Conservation (phyloP, 2,888 invertebrate species). For the Protophormia terraenovae region DNA sequence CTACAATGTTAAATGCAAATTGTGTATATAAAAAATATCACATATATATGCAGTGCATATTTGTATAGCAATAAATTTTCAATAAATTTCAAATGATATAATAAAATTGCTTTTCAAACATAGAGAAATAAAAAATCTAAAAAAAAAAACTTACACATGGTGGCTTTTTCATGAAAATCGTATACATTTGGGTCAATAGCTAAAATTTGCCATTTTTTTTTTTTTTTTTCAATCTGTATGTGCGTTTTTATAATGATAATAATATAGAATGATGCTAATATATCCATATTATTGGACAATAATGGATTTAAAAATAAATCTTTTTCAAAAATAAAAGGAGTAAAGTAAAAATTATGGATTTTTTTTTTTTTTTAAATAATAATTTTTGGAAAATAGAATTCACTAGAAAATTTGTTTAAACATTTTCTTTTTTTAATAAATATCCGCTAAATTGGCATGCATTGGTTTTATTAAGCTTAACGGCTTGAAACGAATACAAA, state of each 20-base stretch:
- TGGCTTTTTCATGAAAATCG: constrained; percentile 39
- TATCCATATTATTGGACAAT: constrained; percentile 11
- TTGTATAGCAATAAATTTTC: constrained; percentile 55
- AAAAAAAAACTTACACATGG: constrained; percentile 53
- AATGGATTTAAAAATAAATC: constrained; percentile 59
- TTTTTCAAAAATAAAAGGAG: constrained; percentile 57
- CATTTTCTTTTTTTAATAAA: constrained; percentile 7
- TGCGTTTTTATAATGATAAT: constrained; percentile 38
- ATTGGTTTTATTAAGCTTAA: constrained; percentile 12
- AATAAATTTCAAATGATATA: constrained; percentile 64
- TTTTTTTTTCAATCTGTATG: constrained; percentile 6
- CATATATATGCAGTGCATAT: constrained; percentile 17
- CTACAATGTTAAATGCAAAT: constrained; percentile 53
- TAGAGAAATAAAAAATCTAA: constrained; percentile 10
- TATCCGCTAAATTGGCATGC: constrained; percentile 42
- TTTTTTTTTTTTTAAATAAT: neutral
- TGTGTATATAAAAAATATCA: constrained; percentile 16
- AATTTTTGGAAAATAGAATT: neutral
- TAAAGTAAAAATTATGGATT: constrained; percentile 34
- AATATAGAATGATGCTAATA: constrained; percentile 46
- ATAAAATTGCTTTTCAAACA: constrained; percentile 61
- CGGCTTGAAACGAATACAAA: neutral
- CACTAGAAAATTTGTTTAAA: neutral
- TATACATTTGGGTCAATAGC: constrained; percentile 43
- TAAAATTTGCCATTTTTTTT: constrained; percentile 20